Base-by-base conservation (phyloP, 2,113 vertebrate genomes). In the Halcyon malimbica region DNA sequence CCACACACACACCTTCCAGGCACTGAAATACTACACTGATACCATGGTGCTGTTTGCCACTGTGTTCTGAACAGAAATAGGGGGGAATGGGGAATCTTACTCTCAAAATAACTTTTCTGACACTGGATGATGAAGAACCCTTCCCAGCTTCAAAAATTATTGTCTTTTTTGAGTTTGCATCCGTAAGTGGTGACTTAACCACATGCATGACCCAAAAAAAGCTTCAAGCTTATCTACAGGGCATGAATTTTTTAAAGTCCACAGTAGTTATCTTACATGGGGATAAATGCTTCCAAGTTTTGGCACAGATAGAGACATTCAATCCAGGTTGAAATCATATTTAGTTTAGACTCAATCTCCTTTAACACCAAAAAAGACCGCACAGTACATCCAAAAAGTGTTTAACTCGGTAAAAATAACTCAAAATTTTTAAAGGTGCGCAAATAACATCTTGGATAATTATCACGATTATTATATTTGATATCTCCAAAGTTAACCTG, bases 11-110 rank as follows among this genome's bases (percentile, higher is more conserved):
- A 28, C 77, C 31, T 60, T 20, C 19, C 74, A 71, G 51, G 13
- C 35, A 41, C 53, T 2, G 0, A 53, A 77, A 53, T 13, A 13
- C 21, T 8, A 28, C 1, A 0, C 15, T 37, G 48, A 23, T 29
- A n/a, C 0, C 3, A 54, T 5, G 6, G 17, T 16, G 75, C 24
- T 35, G 14, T 16, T 81, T 80, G 11, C 25, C 53, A 42, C 33
- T 16, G 29, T 26, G 15, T 35, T 48, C 59, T 31, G 26, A 85
- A 67, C 5, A 26, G 35, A 10, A 57, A 65, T 2, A 6, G n/a
- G 5, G 10, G 1, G 23, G 9, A 35, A 35, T 35, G 35, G 11
- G 18, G 24, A 25, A 42, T 10, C 16, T 18, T 26, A 11, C 69
- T 54, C 63, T 77, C 37, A 19, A 69, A 59, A 53, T 46, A n/a